phyloP scores from a whole-genome alignment of 2,797 vertebrate genomes.

The Sebastes hubbsi region DNA sequence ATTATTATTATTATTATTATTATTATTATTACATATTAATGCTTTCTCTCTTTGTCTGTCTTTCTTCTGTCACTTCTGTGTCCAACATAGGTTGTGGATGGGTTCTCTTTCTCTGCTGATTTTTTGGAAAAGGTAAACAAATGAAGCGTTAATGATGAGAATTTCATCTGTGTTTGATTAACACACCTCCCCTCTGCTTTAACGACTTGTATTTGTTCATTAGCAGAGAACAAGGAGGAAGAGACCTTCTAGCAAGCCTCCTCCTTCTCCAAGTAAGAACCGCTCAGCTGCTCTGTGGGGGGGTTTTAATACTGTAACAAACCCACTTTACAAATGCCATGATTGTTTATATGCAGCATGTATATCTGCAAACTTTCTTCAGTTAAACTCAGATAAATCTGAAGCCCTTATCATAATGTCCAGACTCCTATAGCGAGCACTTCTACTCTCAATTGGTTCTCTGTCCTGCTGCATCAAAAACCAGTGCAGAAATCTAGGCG shows the following conservation, averaged over 20 bases:
- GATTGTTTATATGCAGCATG: not conserved
- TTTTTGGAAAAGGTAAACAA: constrained; percentile 73
- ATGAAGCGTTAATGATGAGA: not conserved
- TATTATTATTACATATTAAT: not conserved
- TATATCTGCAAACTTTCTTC: not conserved
- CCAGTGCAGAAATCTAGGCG: no score
- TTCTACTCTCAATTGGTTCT: no score
- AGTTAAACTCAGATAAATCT: no score
- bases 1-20: not conserved
- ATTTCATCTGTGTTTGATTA: not conserved
- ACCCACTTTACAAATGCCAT: not conserved
- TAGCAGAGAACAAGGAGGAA: constrained; percentile 83
- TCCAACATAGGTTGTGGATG: constrained; percentile 69
- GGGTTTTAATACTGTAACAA: not conserved
- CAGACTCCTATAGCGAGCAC: no score
- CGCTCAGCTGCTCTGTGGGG: not conserved
- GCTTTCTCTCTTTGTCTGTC: not conserved
- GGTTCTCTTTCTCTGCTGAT: constrained; percentile 69
- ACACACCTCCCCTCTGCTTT: not conserved
- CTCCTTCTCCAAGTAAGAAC: constrained; percentile 88
- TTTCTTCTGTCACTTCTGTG: not conserved
- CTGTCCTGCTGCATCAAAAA: no score
- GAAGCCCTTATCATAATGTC: fast-evolving
- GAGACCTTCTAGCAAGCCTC: constrained; percentile 81
- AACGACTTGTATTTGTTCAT: not conserved